A percentile compares a stretch with the other conserved stretches of the same genome.
Evolutionary conservation across 1,140 invertebrate genomes (phyloP).

Genomic region (Mesaphorura yosii): DNA sequence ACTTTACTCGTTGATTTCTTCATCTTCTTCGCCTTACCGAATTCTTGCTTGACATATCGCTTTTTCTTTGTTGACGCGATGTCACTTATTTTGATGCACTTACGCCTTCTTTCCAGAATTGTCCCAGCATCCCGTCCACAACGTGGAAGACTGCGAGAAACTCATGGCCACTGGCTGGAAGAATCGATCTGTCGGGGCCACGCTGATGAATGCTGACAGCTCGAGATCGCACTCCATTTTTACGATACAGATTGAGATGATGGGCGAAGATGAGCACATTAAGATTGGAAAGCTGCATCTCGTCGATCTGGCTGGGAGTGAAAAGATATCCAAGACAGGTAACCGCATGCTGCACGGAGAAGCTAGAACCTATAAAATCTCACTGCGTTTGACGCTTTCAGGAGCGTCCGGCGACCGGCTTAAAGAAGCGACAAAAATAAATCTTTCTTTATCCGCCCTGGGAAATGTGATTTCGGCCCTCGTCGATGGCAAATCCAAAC

Average conservation of each 20-base stretch:
- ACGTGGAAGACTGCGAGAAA: constrained; percentile 57
- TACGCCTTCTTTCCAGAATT: constrained; percentile 46
- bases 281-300: constrained; percentile 73
- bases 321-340: constrained; percentile 70
- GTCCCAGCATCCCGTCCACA: constrained; percentile 61
- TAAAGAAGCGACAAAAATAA: constrained; percentile 90
- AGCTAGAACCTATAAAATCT: background rate
- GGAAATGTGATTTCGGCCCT: constrained; percentile 91
- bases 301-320: constrained; percentile 80
- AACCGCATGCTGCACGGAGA: no score
- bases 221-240: constrained; percentile 80
- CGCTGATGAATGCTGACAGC: constrained; percentile 68
- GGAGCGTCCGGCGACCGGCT: constrained; percentile 72
- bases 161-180: constrained; percentile 64
- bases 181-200: constrained; percentile 61
- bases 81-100: no score
- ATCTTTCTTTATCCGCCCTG: constrained; percentile 81
- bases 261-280: constrained; percentile 45
- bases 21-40: no score
- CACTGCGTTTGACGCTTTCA: constrained; percentile 26
- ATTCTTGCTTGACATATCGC: no score
- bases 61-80: no score
- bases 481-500: constrained; percentile 76
- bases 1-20: no score
- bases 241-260: constrained; percentile 73